Base-by-base conservation (phyloP, 2,888 invertebrate genomes). In the Drosophila subquinaria region DNA sequence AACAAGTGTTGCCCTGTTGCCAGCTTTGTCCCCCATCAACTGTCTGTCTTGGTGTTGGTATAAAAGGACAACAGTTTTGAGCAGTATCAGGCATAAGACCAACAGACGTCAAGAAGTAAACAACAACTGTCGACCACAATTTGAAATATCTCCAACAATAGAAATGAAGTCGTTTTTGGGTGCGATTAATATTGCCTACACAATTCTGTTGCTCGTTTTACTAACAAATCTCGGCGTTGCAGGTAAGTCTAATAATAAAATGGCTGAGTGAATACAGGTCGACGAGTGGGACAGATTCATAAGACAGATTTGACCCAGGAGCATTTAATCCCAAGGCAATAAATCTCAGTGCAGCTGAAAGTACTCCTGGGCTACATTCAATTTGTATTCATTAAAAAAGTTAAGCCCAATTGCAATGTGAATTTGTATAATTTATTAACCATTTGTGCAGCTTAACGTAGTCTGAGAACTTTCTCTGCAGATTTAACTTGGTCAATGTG, bases 21-120 rank as follows among this genome's bases (percentile, higher is more conserved):
- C 43, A 55, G 27, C 43, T 42, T 70, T 63, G 20, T 13, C 48
- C 50, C 48, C 56, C 6, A 2, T 38, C 42, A 68, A 45, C 11
- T 61, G 70, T 77, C 70, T 81, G 70, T 70, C 76, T 68, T 73
- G 71, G 73, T 80, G 23, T 23, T 23, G 23, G 76, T 92, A 92
- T 92, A 92, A 92, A 91, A 92, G 91, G 89, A 88, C 87, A 69
- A 67, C 79, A 47, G 64, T 73, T 74, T 73, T 59, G 72, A 53
- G 73, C 82, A 80, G 79, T 72, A 89, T 70, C 88, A 89, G 79
- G 80, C 92, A 92, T 79, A 91, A 80, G 74, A 78, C 75, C 82
- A 74, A 74, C 78, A 75, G 70, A 76, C 85, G 83, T 83, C 76
- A 67, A 74, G 62, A 69, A 79, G 79, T 72, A 64, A 77, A 76